These are phyloP conservation scores for Drosophila mayaguana DNA, from an alignment of 2,888 invertebrate species.

Conservation along the genomic window DNA sequence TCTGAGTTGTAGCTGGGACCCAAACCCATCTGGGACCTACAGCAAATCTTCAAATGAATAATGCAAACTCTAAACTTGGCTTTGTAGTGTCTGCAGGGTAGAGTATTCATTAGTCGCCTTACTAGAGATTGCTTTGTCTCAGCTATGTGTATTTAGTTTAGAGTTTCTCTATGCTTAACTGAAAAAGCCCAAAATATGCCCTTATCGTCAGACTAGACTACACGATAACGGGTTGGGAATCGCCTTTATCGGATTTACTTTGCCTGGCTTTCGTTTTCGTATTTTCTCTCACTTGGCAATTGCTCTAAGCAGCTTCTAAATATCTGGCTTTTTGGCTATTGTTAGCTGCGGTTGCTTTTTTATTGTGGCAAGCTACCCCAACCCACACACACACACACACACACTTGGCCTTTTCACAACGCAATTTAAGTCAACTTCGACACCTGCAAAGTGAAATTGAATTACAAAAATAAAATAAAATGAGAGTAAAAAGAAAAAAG, in stretches of 20 bases:
- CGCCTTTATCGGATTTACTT: not conserved
- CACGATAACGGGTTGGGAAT: not conserved
- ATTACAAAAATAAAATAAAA: constrained; percentile 51
- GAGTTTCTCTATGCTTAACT: not conserved
- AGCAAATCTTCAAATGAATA: not conserved
- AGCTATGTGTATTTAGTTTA: not conserved
- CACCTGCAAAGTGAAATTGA: constrained; percentile 59
- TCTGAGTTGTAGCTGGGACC: constrained; percentile 26
- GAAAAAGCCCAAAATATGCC: not conserved
- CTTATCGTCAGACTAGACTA: not conserved
- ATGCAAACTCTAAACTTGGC: not conserved
- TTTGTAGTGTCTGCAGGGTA: no score
- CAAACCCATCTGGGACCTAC: constrained; percentile 33
- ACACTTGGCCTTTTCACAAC: constrained; percentile 26
- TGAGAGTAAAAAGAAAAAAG: constrained; percentile 36
- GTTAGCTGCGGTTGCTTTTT: constrained; percentile 11
- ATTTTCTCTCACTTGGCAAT: not conserved
- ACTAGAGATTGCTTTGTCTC: no score
- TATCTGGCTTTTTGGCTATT: constrained; percentile 8
- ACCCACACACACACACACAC: constrained; percentile 1
- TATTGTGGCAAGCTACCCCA: not conserved
- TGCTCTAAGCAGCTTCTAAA: constrained; percentile 12
- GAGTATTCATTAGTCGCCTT: not conserved
- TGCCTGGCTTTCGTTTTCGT: not conserved
- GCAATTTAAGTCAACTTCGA: constrained; percentile 54